Evolutionary conservation across 1,140 invertebrate genomes (phyloP), one percentile per base, ranked within the genome.

Genomic region (Oedothorax gibbosus): DNA sequence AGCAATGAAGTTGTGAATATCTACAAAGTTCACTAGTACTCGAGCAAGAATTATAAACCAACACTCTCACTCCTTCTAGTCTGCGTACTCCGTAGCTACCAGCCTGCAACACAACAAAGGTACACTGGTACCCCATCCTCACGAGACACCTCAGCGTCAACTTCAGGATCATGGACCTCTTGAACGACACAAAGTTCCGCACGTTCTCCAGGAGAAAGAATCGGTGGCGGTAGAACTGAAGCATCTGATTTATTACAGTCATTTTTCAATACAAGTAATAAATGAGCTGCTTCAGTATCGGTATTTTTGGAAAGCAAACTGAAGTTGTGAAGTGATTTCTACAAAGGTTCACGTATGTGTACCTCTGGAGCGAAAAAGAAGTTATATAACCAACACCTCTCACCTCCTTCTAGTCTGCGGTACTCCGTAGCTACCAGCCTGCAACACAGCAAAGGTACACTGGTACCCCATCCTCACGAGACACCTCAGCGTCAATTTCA

Each of bases 171-270:
- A 96, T 94, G 66, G 93, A 93, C 66, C 93, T 92, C 89, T 96
- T 95, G 87, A 94, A 96, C 0, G 92, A 92, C 0, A 94, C 95
- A 90, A 97, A 97, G 90, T 97, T 97, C 60, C 95, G 90, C 0
- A 97, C 96, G 88, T 97, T 97, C 90, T 97, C 96, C 88, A 97
- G 91, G 10, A 97, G 91, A 88, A 97, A 96, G 88, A 93, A 97
- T 35, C 35, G 35, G 5, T 1, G 35, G 35, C 35, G 35, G 35
- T 35, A 35, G 35, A 35, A 35, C n/a, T n/a, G n/a, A n/a, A n/a
- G n/a, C n/a, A n/a, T n/a, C n/a, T n/a, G n/a, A n/a, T n/a, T n/a
- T n/a, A n/a, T n/a, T n/a, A n/a, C n/a, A n/a, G n/a, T n/a, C n/a
- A n/a, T n/a, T n/a, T n/a, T n/a, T n/a, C n/a, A n/a, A n/a, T n/a